Percentiles rank a stretch among this genome's conserved stretches.
phyloP scores from a whole-genome alignment of 2,113 vertebrate genomes.

The Neolamprologus sp. region DNA sequence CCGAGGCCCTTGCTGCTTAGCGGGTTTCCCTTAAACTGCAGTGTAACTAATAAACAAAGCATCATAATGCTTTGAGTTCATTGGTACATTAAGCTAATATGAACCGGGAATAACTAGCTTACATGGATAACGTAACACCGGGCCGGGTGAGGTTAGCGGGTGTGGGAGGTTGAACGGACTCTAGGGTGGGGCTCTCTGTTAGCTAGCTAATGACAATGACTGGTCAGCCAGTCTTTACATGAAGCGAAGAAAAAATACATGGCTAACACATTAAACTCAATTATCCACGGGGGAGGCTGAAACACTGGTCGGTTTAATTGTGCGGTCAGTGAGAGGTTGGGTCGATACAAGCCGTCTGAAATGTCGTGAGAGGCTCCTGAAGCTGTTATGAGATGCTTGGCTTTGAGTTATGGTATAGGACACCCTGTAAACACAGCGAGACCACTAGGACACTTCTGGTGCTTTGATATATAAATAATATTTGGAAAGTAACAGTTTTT shows the following conservation, averaged over 20 bases:
- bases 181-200: conserved; percentile 50
- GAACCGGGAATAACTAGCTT: fast-evolving
- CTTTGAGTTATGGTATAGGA: background rate
- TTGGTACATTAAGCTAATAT: background rate
- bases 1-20: background rate
- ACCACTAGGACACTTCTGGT: background rate
- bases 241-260: background rate
- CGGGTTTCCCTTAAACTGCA: background rate
- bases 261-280: background rate
- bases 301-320: background rate
- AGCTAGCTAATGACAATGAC: conserved; percentile 6
- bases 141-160: background rate
- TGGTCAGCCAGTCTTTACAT: background rate
- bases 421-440: background rate
- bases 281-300: background rate
- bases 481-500: background rate
- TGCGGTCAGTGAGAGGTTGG: background rate
- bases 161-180: background rate
- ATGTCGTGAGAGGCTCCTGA: background rate
- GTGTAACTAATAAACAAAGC: background rate
- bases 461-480: background rate
- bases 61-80: background rate
- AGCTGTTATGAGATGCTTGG: background rate
- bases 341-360: background rate
- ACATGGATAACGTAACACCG: background rate